Evolutionary conservation across 2,797 vertebrate genomes (phyloP), one percentile per base, ranked within the genome.

Genomic region (Etheostoma nigrum): DNA sequence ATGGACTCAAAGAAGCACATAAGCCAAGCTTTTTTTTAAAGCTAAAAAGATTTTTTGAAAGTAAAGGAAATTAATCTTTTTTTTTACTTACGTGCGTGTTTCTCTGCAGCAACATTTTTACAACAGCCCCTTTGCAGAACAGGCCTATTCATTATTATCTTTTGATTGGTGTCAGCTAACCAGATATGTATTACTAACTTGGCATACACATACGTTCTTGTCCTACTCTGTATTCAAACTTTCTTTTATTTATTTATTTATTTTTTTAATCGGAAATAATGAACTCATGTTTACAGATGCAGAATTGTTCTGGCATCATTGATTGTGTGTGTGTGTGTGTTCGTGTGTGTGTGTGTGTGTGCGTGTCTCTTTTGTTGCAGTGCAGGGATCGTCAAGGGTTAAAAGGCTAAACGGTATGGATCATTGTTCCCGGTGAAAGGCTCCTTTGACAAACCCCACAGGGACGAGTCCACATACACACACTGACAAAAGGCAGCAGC

Each of bases 361-460:
- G 55, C 12, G 76, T 23, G 59, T 67, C 40, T 82, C 75, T 88
- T 88, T 89, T 91, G 88, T 92, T 71, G 73, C 79, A 48, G 74
- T 75, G 76, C 58, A 45, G 75, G 82, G 84, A 86, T 80, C 76
- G 67, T 84, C 81, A 81, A 76, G 85, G 95, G 93, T 95, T 92
- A 95, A 95, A 95, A 94, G 95, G 95, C 91, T 95, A 95, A 95
- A 93, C 85, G 91, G 74, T 84, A 85, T 74, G 84, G 86, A 94
- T 93, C 93, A 94, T 94, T 93, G 94, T 94, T 92, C 90, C 85
- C 88, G 36, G 62, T 93, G 90, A 95, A 93, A 93, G 91, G 83
- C 86, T 87, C 85, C 86, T 88, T 92, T 89, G 90, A 92, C 83
- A 72, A 83, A 86, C 78, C 87, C 89, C 88, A 84, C 83, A 84